Evolutionary conservation across 2,113 vertebrate species (phyloP), one percentile per base, ranked within the genome.

Genomic region (Mystacornis crossleyi): DNA sequence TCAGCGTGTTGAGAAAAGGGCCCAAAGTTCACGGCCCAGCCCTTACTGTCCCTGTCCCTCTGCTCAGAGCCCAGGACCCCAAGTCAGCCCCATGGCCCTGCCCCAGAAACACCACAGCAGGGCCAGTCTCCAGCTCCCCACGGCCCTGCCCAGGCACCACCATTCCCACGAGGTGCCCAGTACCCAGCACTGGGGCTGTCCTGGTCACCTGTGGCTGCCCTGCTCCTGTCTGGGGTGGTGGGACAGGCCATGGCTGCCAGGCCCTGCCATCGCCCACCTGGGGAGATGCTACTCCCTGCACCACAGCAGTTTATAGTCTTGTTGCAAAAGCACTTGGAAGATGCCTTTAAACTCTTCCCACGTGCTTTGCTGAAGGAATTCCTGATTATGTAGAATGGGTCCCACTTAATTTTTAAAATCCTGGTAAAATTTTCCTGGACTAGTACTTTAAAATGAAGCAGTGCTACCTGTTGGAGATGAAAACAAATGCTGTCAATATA

Each of bases 21-120:
- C 17, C 18, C 29, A 0, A 2, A 50, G 38, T 45, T 31, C 34
- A 18, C 12, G 0, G 0, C 10, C 34, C 9, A 45, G 71, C 21
- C 43, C 21, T 31, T 42, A 25, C 7, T 29, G 34, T 64, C 34
- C 23, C 40, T 86, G 58, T 50, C 19, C 5, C 8, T 6, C 12
- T 55, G 16, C 19, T 31, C 20, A 20, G 0, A 5, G 19, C 31
- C 42, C 31, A 26, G 16, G 43, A 17, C 6, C 3, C 26, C 53
- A 21, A 5, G 34, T 31, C 43, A 86, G 12, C 19, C 19, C 5
- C 25, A 1, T 24, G 29, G 34, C 8, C 8, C 29, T 70, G 36
- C 21, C 38, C 10, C 45, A n/a, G 25, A 0, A 2, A 10, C 1
- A 4, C 4, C 13, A 1, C 33, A 47, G 60, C n/a, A 34, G 26